Base-by-base conservation (phyloP, 2,888 invertebrate species). In the Nasonia oneida region DNA sequence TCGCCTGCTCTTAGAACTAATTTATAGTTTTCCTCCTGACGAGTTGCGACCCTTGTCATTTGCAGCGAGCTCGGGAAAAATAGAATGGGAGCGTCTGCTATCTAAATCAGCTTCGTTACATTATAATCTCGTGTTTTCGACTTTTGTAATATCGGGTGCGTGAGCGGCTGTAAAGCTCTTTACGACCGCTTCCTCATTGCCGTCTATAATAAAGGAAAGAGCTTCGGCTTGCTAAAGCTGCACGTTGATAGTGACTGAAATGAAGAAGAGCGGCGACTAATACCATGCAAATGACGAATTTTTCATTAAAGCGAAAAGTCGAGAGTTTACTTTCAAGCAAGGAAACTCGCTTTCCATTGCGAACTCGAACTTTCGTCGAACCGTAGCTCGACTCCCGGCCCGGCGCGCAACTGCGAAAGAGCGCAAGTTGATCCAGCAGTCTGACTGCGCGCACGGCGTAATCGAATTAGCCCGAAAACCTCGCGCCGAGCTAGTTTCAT, bases 1-100 rank as follows among this genome's bases (percentile, higher is more conserved):
- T 47, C 50, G 14, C 29, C 33, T 74, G 53, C 53, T 47, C 81
- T 81, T 81, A 74, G 57, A 81, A 74, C 74, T 74, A 81, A 74
- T 81, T 81, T 74, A 81, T 74, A 74, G 73, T 61, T 81, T 23
- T 18, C 61, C 61, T 18, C 2, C 57, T 10, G 57, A 61, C 57
- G 53, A 57, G 73, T 61, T 74, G 14, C 61, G 57, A 18, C n/a
- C 8, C 57, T n/a, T 23, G 81, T 23, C 53, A 33, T 81, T 81
- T 47, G 39, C 74, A 47, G 74, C 29, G 29, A 74, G 64, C 64
- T 74, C 23, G 42, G 57, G 33, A 33, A 53, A 53, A 42, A 57
- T 61, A n/a, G 57, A 61, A 61, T 23, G n/a, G 23, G 47, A 33
- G 50, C 5, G 70, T 53, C 14, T 53, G 12, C 14, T 82, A 76